These are phyloP conservation scores for Ceyx melanurus DNA, from an alignment of 2,113 vertebrate species.

Conservation along the genomic window DNA sequence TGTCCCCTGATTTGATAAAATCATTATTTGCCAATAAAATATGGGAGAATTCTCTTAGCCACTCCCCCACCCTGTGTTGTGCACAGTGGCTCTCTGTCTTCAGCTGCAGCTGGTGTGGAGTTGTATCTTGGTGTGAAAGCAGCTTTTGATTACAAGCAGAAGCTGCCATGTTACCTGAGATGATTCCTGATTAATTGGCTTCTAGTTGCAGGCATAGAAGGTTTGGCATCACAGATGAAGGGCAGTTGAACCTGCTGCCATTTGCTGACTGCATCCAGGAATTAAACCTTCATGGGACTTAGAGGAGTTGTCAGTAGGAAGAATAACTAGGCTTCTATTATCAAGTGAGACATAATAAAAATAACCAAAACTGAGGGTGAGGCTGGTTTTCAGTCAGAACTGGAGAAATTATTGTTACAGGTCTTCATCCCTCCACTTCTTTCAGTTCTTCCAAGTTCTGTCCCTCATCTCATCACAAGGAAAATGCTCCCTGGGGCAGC, in stretches of 20 bases:
- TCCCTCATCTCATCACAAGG: not conserved
- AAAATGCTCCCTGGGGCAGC: slow-evolving; percentile 22
- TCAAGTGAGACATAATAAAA: not conserved
- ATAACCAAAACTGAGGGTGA: not conserved
- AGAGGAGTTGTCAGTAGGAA: not conserved
- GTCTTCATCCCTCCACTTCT: not conserved
- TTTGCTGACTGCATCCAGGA: not conserved
- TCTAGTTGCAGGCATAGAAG: not conserved
- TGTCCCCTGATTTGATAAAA: not conserved
- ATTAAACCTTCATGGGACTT: not conserved
- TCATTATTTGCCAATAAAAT: slow-evolving; percentile 35
- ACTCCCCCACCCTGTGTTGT: not conserved
- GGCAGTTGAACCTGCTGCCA: not conserved
- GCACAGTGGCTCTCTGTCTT: not conserved
- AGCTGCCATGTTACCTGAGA: rapidly evolving
- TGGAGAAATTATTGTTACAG: not conserved
- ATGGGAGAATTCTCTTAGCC: not conserved
- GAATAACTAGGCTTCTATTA: slow-evolving; percentile 18
- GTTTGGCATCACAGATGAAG: not conserved
- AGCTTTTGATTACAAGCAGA: not conserved
- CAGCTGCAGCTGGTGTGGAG: not conserved
- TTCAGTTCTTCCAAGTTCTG: not conserved
- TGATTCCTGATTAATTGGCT: not conserved
- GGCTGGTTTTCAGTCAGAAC: slow-evolving; percentile 20
- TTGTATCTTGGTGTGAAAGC: not conserved